Base-by-base conservation (phyloP, 2,113 vertebrate species). In the Alouatta palliata region DNA sequence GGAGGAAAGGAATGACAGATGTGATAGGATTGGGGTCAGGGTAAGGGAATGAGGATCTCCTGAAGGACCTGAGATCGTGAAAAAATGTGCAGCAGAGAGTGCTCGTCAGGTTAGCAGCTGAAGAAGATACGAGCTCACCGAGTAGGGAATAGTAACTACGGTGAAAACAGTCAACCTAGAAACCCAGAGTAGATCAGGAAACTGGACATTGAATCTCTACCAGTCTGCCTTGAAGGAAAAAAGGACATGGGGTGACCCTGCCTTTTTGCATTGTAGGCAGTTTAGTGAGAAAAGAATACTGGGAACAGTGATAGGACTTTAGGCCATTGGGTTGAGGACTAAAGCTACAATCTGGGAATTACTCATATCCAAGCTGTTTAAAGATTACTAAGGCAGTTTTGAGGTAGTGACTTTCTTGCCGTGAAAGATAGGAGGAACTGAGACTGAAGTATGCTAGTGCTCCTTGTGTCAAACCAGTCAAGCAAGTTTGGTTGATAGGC, bases 331-430 rank as follows among this genome's bases (percentile, higher is more conserved):
- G 8, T 73, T 94, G 43, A 93, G 30, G 30, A 94, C 58, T 77
- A 56, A 94, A 87, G 20, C 77, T 66, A 45, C 79, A 90, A 13
- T 73, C 40, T 93, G 37, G 52, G 27, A 66, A 87, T 80, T 8
- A 86, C 40, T 88, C 70, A 77, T 91, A 89, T n/a, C 19, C 40
- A 75, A 64, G 35, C 40, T 91, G 14, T 68, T 87, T 91, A 82
- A 96, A 88, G 56, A 32, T 87, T 80, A 43, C 58, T 61, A 87
- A 91, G 32, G 47, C 75, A 83, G 37, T 95, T 96, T 64, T 87
- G 32, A 96, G 58, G 32, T 6, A 76, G 40, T 85, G 49, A 73
- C 19, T 94, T 90, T 91, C 56, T 76, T 80, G 27, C 27, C 43
- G 81, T 43, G 30, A 95, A 68, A 61, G 70, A 75, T 91, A 17